Evolutionary conservation across 2,113 vertebrate species (phyloP), one percentile per base, ranked within the genome.

Genomic region (Rhinoderma darwinii): DNA sequence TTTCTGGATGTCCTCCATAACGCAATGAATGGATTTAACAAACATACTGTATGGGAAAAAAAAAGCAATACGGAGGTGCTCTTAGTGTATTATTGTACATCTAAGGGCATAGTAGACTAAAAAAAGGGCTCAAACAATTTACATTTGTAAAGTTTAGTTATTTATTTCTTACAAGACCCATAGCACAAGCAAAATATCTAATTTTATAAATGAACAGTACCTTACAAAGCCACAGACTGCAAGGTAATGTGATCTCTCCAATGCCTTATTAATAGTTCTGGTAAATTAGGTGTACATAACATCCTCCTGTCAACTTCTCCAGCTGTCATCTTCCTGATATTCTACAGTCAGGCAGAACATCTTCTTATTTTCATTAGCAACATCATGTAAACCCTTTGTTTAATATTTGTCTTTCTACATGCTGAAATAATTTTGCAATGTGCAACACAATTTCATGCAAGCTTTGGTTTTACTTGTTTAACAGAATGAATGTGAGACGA

Each of bases 251-350:
- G 88, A 90, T 92, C 91, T 90, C 84, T 89, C 88, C 89, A 44
- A 91, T 86, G 78, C 56, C 30, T 83, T 92, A 91, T 94, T 94
- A 93, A 94, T 89, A 50, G 77, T 90, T 90, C 89, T n/a, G 51
- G 88, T 92, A 94, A 93, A 95, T 94, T 93, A 94, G 90, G 88
- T 92, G 90, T 91, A 90, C 77, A 88, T 92, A 94, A 93, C 93
- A 93, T 91, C 91, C 91, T 94, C 91, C 91, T 94, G 93, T 92
- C 86, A 2, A 90, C 89, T 89, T 93, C 91, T 66, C 81, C 92
- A 94, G 92, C 92, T 94, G 93, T 92, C 86, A 2, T 89, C 89
- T 89, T 93, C 91, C 91, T 92, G 91, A 91, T 91, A 92, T 88
- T 89, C 77, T 51, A 68, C 73, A 92, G 89, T 89, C 90, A 89